Evolutionary conservation across 2,888 invertebrate genomes (phyloP).

Genomic region (Drosophila setosimentum): DNA sequence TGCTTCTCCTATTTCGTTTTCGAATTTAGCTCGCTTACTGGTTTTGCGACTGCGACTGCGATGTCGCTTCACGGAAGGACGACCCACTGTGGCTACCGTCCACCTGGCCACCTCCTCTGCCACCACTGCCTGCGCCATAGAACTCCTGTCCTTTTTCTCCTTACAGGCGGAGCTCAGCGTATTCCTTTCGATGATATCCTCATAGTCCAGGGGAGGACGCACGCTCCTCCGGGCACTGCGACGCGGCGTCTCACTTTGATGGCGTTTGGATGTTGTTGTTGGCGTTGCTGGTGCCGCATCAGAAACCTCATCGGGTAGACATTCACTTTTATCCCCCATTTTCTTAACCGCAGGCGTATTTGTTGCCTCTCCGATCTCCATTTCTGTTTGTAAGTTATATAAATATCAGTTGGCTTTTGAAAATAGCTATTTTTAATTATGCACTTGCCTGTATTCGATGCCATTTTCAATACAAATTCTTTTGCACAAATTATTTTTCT

Average conservation of each 20-base stretch:
- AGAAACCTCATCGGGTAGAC: not conserved
- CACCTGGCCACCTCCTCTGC: slow-evolving; percentile 59
- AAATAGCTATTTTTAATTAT: not conserved
- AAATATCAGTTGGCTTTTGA: not conserved
- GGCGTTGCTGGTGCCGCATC: slow-evolving; percentile 2
- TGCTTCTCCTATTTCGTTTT: not conserved
- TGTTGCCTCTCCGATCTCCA: slow-evolving; percentile 2
- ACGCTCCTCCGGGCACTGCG: slow-evolving; percentile 81
- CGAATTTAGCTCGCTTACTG: slow-evolving; percentile 14
- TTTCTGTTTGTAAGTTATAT: slow-evolving; percentile 2
- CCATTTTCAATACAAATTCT: slow-evolving; percentile 11
- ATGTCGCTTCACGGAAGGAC: slow-evolving; percentile 68
- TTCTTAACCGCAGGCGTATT: slow-evolving; percentile 44
- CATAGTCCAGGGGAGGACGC: slow-evolving; percentile 80
- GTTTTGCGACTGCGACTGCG: slow-evolving; percentile 56
- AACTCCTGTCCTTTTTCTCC: slow-evolving; percentile 9
- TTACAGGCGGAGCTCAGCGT: slow-evolving; percentile 49
- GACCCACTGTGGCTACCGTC: slow-evolving; percentile 75
- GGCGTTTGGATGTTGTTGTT: not conserved
- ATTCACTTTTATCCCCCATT: not conserved
- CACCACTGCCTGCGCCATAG: slow-evolving; percentile 22
- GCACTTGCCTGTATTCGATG: slow-evolving; percentile 24
- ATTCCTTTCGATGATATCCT: slow-evolving; percentile 71
- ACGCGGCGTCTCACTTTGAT: slow-evolving; percentile 66
- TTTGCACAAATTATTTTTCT: slow-evolving; percentile 1